Evolutionary conservation across 2,113 vertebrate genomes (phyloP).

Genomic region (Hemibagrus wyckioides): DNA sequence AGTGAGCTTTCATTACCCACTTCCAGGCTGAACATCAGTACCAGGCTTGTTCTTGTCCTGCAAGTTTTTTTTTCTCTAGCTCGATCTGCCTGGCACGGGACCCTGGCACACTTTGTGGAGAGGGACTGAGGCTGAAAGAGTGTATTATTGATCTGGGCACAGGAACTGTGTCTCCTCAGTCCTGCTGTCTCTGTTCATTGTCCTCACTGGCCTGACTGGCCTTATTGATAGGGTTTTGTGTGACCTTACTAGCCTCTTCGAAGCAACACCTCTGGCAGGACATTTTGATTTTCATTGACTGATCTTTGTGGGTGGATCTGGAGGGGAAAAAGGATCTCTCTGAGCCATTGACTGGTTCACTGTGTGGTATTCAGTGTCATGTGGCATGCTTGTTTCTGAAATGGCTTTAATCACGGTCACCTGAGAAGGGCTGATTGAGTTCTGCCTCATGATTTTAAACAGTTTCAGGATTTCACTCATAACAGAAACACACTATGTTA

Average conservation of each 20-base stretch:
- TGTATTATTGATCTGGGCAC: slow-evolving; percentile 73
- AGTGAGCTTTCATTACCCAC: neutral
- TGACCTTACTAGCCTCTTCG: slow-evolving; percentile 48
- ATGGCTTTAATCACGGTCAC: slow-evolving; percentile 5
- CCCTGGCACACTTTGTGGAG: slow-evolving; percentile 63
- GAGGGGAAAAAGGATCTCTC: slow-evolving; percentile 34
- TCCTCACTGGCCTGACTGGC: slow-evolving; percentile 67
- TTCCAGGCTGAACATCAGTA: slow-evolving; percentile 10
- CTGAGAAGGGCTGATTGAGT: neutral
- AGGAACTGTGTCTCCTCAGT: slow-evolving; percentile 66
- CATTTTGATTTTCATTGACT: slow-evolving; percentile 38
- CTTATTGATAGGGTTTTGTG: slow-evolving; percentile 71
- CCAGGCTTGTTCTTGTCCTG: slow-evolving; percentile 46
- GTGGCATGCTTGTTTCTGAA: slow-evolving; percentile 26
- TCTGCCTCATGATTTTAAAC: neutral
- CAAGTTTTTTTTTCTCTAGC: slow-evolving; percentile 47
- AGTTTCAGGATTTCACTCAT: neutral
- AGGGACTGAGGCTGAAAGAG: slow-evolving; percentile 51
- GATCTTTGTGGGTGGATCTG: slow-evolving; percentile 36
- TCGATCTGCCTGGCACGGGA: slow-evolving; percentile 57
- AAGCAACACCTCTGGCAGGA: slow-evolving; percentile 41
- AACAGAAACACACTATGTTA: no score
- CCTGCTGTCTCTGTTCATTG: slow-evolving; percentile 77
- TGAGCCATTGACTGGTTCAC: slow-evolving; percentile 20
- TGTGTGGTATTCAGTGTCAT: slow-evolving; percentile 9